Conservation (phyloP, 2,797 vertebrate species). For the Corythornis leucogaster region DNA sequence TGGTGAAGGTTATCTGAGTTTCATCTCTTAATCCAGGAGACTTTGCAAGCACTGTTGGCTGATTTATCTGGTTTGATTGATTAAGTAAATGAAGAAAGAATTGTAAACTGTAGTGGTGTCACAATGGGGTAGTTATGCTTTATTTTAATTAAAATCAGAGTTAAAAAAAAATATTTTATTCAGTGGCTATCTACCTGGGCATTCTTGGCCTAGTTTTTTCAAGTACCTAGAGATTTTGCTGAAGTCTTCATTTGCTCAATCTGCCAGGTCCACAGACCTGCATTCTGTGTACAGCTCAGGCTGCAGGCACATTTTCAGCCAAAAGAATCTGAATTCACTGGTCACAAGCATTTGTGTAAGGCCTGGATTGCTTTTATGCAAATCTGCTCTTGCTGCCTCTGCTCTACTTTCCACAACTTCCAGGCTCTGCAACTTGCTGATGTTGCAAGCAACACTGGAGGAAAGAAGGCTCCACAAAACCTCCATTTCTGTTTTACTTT, state of each 20-base stretch:
- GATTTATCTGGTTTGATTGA: slow-evolving; percentile 34
- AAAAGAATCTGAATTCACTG: not conserved
- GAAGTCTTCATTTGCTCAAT: not conserved
- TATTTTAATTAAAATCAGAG: slow-evolving; percentile 68
- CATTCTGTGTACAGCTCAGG: not conserved
- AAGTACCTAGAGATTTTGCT: slow-evolving; percentile 28
- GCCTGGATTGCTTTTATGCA: not conserved
- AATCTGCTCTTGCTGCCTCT: not conserved
- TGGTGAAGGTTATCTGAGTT: slow-evolving; percentile 16
- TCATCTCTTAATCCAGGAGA: slow-evolving; percentile 26
- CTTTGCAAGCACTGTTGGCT: slow-evolving; percentile 17
- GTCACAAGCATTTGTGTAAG: not conserved
- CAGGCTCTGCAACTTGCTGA: not conserved
- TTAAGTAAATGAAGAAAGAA: slow-evolving; percentile 51
- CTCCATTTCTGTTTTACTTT: not conserved
- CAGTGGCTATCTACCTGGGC: slow-evolving; percentile 24
- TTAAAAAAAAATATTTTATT: slow-evolving; percentile 55
- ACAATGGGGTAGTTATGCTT: slow-evolving; percentile 58
- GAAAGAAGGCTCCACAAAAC: not conserved
- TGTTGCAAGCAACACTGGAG: not conserved
- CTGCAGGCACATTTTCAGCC: not conserved
- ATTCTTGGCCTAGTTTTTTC: slow-evolving; percentile 47
- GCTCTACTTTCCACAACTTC: not conserved
- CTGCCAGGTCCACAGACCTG: not conserved
- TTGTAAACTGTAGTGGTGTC: slow-evolving; percentile 33